A percentile compares a stretch with the other conserved stretches of the same genome.
phyloP scores from a whole-genome alignment of 2,113 vertebrate species.

The Arothron firmamentum region DNA sequence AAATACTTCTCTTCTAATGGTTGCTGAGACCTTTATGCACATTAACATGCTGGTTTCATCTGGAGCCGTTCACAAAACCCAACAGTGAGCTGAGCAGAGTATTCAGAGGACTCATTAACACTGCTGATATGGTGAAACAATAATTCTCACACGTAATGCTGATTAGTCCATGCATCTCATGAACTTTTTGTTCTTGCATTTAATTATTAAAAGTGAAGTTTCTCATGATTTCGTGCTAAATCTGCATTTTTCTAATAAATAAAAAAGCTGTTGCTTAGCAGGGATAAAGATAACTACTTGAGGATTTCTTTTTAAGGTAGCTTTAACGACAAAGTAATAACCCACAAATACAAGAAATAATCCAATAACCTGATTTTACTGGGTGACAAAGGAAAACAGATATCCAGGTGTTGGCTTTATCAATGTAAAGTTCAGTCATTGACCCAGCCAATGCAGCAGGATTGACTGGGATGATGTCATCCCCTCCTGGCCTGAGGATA shows the following conservation, averaged over 20 bases:
- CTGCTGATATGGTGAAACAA: slow-evolving; percentile 19
- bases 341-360: not conserved
- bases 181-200: not conserved
- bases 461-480: slow-evolving; percentile 37
- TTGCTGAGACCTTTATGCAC: no score
- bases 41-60: no score
- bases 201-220: no score
- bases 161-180: not conserved
- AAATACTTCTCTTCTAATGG: no score
- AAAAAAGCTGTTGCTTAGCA: no score
- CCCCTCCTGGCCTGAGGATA: slow-evolving; percentile 20
- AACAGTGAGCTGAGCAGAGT: slow-evolving; percentile 1
- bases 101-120: slow-evolving; percentile 44
- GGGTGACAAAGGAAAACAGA: no score
- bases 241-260: no score
- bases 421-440: not conserved
- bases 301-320: no score
- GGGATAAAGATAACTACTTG: no score
- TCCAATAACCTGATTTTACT: not conserved
- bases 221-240: no score
- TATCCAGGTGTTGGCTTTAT: no score
- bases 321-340: no score
- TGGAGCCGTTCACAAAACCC: not conserved
- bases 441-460: slow-evolving; percentile 12
- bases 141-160: slow-evolving; percentile 24